phyloP scores from a whole-genome alignment of 2,797 vertebrate genomes.

The Furcifer pardalis region DNA sequence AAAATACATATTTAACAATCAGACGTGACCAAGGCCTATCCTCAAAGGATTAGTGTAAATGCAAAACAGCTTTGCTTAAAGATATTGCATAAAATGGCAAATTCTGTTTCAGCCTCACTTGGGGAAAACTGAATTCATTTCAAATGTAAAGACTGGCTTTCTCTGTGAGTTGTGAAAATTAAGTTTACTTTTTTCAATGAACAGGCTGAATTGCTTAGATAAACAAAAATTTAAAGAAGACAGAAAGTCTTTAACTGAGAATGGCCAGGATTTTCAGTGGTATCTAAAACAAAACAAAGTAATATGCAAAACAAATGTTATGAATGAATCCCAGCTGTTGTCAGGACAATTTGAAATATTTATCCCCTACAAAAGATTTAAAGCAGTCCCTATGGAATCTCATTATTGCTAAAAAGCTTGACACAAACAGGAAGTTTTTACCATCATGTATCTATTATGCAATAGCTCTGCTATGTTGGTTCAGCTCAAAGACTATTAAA shows the following conservation, averaged over 20 bases:
- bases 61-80: not conserved
- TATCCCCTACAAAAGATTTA: slow-evolving; percentile 66
- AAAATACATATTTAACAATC: not conserved
- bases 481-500: slow-evolving; percentile 28
- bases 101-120: not conserved
- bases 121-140: slow-evolving; percentile 12
- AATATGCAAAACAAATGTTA: slow-evolving; percentile 57
- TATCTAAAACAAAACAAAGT: slow-evolving; percentile 65
- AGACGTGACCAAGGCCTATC: not conserved
- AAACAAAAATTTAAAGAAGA: slow-evolving; percentile 49
- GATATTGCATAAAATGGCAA: not conserved
- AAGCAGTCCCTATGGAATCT: slow-evolving; percentile 46
- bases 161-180: slow-evolving; percentile 5
- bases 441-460: slow-evolving; percentile 46
- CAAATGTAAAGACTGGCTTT: slow-evolving; percentile 29
- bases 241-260: slow-evolving; percentile 59
- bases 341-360: slow-evolving; percentile 71
- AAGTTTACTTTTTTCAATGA: not conserved
- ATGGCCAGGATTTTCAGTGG: slow-evolving; percentile 45
- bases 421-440: slow-evolving; percentile 61
- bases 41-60: no score
- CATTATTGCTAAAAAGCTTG: slow-evolving; percentile 58
- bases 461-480: slow-evolving; percentile 43
- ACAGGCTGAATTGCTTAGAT: slow-evolving; percentile 8
- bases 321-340: slow-evolving; percentile 64